These are phyloP conservation scores for Parapristionchus giblindavisi DNA, from an alignment of 2,888 invertebrate genomes.

Conservation along the genomic window DNA sequence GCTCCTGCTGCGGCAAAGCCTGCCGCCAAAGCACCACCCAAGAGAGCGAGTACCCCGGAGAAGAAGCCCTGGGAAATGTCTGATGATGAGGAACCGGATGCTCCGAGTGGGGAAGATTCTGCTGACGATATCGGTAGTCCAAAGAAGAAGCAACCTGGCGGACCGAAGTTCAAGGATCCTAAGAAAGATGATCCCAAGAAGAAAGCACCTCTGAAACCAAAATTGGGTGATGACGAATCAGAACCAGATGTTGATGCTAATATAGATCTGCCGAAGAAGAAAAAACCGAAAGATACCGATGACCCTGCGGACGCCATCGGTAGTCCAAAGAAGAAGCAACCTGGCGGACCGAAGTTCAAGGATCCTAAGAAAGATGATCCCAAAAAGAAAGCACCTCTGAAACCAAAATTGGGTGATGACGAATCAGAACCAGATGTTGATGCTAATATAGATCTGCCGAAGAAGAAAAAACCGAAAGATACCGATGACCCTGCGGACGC, in stretches of 20 bases:
- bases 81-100: constrained; percentile 3
- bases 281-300: constrained; percentile 12
- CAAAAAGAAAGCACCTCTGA: constrained; percentile 1
- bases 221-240: constrained; percentile 19
- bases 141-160: constrained; percentile 12
- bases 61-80: too few relatives aligned
- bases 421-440: constrained; percentile 24
- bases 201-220: constrained; percentile 20
- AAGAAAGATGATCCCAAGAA: neutral
- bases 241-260: constrained; percentile 30
- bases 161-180: constrained; percentile 33
- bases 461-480: constrained; percentile 17
- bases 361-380: constrained; percentile 22
- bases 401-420: constrained; percentile 15
- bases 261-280: constrained; percentile 13
- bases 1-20: too few relatives aligned
- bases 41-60: too few relatives aligned
- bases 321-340: constrained; percentile 14
- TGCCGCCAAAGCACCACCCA: too few relatives aligned
- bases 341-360: constrained; percentile 29
- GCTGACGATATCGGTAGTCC: constrained; percentile 2
- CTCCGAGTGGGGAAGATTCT: neutral
- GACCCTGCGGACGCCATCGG: neutral
- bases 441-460: neutral
- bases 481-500: constrained; percentile 16